These are phyloP conservation scores for Sycobia sp. DNA, from an alignment of 1,140 invertebrate genomes.

Conservation along the genomic window DNA sequence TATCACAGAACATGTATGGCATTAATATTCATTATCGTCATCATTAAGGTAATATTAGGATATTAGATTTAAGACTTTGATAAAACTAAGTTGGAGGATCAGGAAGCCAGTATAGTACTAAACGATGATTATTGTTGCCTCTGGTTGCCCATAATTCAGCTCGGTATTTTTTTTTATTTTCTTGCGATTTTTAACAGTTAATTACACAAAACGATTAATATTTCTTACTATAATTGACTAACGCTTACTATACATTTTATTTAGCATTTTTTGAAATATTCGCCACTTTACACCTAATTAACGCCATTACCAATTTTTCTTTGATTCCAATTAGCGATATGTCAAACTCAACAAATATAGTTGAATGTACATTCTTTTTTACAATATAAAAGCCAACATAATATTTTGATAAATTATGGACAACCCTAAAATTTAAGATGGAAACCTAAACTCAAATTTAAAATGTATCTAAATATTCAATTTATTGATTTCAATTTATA, in stretches of 20 bases:
- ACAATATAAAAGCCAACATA: constrained; percentile 20
- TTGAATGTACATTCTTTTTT: constrained; percentile 20
- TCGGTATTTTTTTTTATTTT: constrained; percentile 27
- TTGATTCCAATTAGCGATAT: constrained; percentile 34
- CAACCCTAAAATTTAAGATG: constrained; percentile 54
- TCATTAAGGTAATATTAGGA: constrained; percentile 45
- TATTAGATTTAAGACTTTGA: constrained; percentile 50
- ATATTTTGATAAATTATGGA: constrained; percentile 55
- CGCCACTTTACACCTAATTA: constrained; percentile 29
- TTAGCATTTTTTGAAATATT: constrained; percentile 29
- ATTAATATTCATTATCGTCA: constrained; percentile 62
- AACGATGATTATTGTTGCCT: constrained; percentile 54
- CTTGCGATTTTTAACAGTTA: constrained; percentile 38
- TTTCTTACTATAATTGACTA: constrained; percentile 58
- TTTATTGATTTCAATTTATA: neutral
- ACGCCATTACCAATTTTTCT: constrained; percentile 27
- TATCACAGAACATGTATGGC: constrained; percentile 67
- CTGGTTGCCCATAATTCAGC: constrained; percentile 60
- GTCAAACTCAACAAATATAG: constrained; percentile 37
- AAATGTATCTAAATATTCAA: constrained; percentile 14
- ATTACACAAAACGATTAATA: constrained; percentile 54
- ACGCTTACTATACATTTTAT: constrained; percentile 54
- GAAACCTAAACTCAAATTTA: constrained; percentile 23
- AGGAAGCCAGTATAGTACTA: constrained; percentile 60
- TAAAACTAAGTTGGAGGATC: constrained; percentile 60